phyloP scores from a whole-genome alignment of 2,113 vertebrate species.

The Eurystomus gularis region DNA sequence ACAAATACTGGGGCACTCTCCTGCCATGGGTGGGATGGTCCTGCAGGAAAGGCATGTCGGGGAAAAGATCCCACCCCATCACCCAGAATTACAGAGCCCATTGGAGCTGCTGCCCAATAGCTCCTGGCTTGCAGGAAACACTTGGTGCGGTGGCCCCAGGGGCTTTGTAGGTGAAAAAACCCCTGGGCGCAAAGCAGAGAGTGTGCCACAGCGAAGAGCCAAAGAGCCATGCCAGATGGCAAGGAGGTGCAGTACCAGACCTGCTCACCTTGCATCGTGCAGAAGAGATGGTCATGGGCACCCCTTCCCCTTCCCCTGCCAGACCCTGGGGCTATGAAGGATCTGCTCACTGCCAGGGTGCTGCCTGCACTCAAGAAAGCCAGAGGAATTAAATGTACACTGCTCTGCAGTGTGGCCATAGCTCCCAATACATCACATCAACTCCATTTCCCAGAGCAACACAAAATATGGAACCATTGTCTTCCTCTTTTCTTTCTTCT shows the following conservation, averaged over 20 bases:
- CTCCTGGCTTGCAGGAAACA: not conserved
- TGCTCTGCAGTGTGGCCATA: not conserved
- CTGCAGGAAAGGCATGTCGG: fast-evolving
- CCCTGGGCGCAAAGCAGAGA: not conserved
- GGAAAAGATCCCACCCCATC: not conserved
- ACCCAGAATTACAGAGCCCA: not conserved
- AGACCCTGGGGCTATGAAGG: not conserved
- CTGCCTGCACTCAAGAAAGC: not conserved
- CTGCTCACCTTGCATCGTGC: not conserved
- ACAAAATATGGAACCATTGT: not conserved
- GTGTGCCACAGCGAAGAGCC: fast-evolving
- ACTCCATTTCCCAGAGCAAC: not conserved
- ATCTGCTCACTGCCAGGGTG: not conserved
- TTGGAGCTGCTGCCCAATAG: fast-evolving
- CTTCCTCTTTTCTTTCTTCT: not conserved
- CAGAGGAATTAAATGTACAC: not conserved
- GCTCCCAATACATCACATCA: not conserved
- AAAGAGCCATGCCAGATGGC: fast-evolving
- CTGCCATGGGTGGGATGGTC: fast-evolving
- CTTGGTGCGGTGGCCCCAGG: not conserved
- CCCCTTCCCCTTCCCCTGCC: not conserved
- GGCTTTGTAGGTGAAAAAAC: not conserved
- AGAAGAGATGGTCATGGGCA: not conserved
- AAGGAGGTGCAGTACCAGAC: not conserved
- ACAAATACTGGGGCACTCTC: not conserved